Percentiles rank a stretch among this genome's conserved stretches.
Conservation (phyloP, 2,888 invertebrate species). For the Melikaiella ostensackeni region DNA sequence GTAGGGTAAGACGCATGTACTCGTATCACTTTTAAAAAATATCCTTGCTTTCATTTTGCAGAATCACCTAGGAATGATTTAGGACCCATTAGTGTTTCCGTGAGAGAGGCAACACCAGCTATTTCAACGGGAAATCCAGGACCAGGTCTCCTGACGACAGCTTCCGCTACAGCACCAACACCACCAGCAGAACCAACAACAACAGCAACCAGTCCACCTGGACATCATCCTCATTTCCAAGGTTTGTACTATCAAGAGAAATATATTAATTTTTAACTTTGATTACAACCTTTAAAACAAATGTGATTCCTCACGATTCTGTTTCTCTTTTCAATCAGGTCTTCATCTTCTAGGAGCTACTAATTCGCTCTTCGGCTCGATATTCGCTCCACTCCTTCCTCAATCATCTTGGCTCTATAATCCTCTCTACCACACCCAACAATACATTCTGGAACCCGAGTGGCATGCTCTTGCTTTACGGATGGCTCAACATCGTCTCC, state of each 20-base stretch:
- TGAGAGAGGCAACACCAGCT: slow-evolving; percentile 70
- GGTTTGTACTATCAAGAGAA: slow-evolving; percentile 56
- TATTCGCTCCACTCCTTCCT: slow-evolving; percentile 74
- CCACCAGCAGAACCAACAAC: slow-evolving; percentile 69
- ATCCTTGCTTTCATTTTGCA: slow-evolving; percentile 42
- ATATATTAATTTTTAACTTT: background rate
- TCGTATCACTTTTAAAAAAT: background rate
- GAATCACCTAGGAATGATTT: slow-evolving; percentile 71
- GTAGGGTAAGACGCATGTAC: too few relatives aligned
- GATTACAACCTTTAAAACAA: background rate
- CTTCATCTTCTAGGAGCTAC: slow-evolving; percentile 73
- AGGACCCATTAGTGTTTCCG: slow-evolving; percentile 73
- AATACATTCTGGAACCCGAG: slow-evolving; percentile 73
- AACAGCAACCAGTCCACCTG: slow-evolving; percentile 67
- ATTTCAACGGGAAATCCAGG: slow-evolving; percentile 71
- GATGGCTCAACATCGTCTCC: slow-evolving; percentile 74
- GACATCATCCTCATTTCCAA: slow-evolving; percentile 74
- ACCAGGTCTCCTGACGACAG: slow-evolving; percentile 73
- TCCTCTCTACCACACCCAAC: slow-evolving; percentile 73
- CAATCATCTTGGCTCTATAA: slow-evolving; percentile 75
- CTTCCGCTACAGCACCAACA: slow-evolving; percentile 71
- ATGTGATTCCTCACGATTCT: slow-evolving; percentile 19
- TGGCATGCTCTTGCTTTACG: slow-evolving; percentile 74
- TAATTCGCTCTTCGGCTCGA: slow-evolving; percentile 74
- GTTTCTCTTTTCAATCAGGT: slow-evolving; percentile 60